Percentiles rank a stretch among this genome's conserved stretches.
Evolutionary conservation across 2,113 vertebrate genomes (phyloP).

Genomic region (Dendrocopos noguchii): DNA sequence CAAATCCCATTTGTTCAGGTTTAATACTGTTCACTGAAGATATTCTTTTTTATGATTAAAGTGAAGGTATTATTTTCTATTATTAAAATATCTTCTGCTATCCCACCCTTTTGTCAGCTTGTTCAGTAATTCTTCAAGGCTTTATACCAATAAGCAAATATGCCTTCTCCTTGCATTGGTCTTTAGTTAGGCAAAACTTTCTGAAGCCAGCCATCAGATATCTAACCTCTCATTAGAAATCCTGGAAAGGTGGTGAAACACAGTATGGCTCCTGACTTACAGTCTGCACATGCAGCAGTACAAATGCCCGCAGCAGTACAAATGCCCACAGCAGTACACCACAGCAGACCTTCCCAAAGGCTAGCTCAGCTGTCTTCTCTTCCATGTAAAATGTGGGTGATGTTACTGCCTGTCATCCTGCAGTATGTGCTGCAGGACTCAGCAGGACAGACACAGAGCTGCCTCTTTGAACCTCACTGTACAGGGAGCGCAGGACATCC

Average conservation of each 20-base stretch:
- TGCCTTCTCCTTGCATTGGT: background rate
- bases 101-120: background rate
- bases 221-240: background rate
- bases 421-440: background rate
- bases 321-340: background rate
- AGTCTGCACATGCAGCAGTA: background rate
- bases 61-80: background rate
- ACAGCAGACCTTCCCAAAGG: background rate
- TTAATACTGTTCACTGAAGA: background rate
- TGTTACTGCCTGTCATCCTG: background rate
- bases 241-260: background rate
- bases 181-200: background rate
- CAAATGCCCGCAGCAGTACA: background rate
- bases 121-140: background rate
- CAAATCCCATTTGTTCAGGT: background rate
- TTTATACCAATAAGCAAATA: background rate
- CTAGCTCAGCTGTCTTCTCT: background rate
- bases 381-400: background rate
- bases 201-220: background rate
- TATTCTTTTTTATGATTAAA: background rate
- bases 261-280: background rate
- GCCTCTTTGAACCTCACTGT: background rate
- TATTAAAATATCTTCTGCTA: background rate
- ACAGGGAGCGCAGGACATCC: accelerated
- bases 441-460: background rate